A percentile compares a stretch with the other conserved stretches of the same genome.
Conservation (phyloP, 1,140 invertebrate genomes). For the Drosophila ironensis region DNA sequence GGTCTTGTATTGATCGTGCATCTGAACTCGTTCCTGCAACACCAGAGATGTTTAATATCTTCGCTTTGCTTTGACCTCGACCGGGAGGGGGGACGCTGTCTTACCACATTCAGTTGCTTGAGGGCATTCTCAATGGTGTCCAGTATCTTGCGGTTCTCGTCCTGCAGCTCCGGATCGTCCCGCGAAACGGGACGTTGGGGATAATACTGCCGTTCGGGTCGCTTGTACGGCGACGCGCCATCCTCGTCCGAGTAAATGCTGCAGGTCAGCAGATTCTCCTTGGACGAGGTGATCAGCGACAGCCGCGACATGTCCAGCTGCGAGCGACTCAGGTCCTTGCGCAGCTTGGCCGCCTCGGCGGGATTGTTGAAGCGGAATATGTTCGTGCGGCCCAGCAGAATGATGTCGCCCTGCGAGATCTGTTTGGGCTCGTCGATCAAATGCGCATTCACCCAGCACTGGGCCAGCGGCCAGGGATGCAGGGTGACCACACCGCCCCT, state of each 20-base stretch:
- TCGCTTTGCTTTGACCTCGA: too few species aligned
- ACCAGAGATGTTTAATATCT: too few species aligned
- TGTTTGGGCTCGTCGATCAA: constrained; percentile 88
- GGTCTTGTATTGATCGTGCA: constrained; percentile 80
- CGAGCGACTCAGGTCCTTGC: constrained; percentile 87
- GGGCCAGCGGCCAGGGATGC: constrained; percentile 86
- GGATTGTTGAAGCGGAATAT: constrained; percentile 98
- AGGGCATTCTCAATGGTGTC: constrained; percentile 84
- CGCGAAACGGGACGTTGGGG: constrained; percentile 65
- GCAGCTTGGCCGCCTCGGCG: constrained; percentile 92
- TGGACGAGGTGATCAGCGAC: constrained; percentile 91
- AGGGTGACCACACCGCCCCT: constrained; percentile 89
- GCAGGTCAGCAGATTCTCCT: constrained; percentile 84
- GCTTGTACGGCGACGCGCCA: constrained; percentile 60
- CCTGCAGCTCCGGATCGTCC: constrained; percentile 79
- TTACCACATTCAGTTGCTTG: constrained; percentile 84
- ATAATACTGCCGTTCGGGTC: constrained; percentile 74
- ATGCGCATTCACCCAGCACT: constrained; percentile 93
- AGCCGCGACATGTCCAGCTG: constrained; percentile 90
- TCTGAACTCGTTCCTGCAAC: constrained; percentile 80
- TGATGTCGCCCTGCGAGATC: constrained; percentile 90
- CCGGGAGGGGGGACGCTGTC: background rate
- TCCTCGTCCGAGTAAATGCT: constrained; percentile 74
- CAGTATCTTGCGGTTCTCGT: constrained; percentile 80
- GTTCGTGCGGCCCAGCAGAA: constrained; percentile 93